Percentiles rank a stretch among this genome's conserved stretches.
Evolutionary conservation across 2,797 vertebrate species (phyloP).

Genomic region (Sebastolobus alascanus): DNA sequence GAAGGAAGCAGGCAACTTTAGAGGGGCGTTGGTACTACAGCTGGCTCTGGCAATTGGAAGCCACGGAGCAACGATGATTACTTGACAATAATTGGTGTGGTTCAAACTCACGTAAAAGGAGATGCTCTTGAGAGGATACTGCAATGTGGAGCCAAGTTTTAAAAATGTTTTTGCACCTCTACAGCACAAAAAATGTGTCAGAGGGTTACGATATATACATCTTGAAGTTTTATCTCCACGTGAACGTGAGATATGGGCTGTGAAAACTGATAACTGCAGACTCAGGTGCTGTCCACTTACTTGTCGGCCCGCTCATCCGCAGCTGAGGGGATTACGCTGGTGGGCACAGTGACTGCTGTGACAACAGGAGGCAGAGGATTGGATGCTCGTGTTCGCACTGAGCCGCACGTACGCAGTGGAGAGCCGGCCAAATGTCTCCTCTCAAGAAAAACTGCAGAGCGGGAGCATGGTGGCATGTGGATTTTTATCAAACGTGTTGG

Average conservation of each 20-base stretch:
- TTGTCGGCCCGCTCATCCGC: conserved; percentile 61
- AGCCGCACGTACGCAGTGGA: conserved; percentile 77
- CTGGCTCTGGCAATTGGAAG: conserved; percentile 55
- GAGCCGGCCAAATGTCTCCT: conserved; percentile 68
- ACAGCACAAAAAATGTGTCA: background rate
- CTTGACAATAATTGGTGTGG: conserved; percentile 16
- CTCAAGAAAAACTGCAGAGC: conserved; percentile 63
- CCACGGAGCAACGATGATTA: conserved; percentile 24
- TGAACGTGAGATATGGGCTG: conserved; percentile 23
- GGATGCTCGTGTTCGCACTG: conserved; percentile 60
- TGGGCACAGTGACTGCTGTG: conserved; percentile 68
- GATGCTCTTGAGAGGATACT: conserved; percentile 18
- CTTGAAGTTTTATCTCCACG: background rate
- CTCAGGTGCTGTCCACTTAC: conserved; percentile 65
- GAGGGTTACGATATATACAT: background rate
- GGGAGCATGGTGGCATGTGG: conserved; percentile 38
- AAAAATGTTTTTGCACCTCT: background rate
- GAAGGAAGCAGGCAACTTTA: conserved; percentile 70
- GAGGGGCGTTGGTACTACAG: conserved; percentile 60
- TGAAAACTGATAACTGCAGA: conserved; percentile 59
- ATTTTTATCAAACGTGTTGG: conserved; percentile 30
- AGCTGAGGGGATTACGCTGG: conserved; percentile 75
- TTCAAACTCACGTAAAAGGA: conserved; percentile 5
- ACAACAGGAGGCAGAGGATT: conserved; percentile 70
- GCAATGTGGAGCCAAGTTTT: background rate